Conservation (phyloP, 2,797 vertebrate genomes). For the Luscinia megarhynchos region DNA sequence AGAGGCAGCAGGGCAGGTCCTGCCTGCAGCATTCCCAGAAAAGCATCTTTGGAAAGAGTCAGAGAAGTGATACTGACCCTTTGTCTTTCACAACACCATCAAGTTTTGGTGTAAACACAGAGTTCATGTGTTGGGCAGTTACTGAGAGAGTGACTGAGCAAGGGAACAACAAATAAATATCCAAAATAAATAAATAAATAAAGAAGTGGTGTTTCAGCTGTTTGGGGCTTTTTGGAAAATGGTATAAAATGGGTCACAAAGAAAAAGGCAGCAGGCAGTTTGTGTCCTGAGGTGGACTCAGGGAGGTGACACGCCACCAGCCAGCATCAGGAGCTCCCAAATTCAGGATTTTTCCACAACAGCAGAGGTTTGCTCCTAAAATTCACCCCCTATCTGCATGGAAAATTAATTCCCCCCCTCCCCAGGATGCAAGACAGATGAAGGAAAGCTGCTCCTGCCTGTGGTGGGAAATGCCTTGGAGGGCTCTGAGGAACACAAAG, state of each 20-base stretch:
- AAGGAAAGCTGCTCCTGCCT: neutral
- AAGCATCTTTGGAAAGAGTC: neutral
- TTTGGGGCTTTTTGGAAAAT: neutral
- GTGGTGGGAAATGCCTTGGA: neutral
- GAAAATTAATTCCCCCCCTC: neutral
- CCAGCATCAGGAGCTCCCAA: neutral
- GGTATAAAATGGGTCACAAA: neutral
- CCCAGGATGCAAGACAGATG: neutral
- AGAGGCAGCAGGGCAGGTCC: neutral
- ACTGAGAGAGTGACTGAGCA: constrained; percentile 16
- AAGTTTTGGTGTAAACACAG: constrained; percentile 21
- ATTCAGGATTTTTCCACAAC: neutral
- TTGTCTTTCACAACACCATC: constrained; percentile 38
- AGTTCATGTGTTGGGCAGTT: constrained; percentile 16
- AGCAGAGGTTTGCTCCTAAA: neutral
- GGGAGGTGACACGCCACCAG: neutral
- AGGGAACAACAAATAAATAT: constrained; percentile 10
- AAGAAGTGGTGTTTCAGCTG: neutral
- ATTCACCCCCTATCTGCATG: neutral
- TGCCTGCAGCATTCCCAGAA: neutral
- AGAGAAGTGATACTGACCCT: neutral
- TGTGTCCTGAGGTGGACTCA: neutral
- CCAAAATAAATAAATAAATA: neutral
- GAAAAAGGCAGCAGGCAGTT: neutral
- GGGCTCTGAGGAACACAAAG: neutral